phyloP scores from a whole-genome alignment of 2,113 vertebrate species.

The Petromus typicus region DNA sequence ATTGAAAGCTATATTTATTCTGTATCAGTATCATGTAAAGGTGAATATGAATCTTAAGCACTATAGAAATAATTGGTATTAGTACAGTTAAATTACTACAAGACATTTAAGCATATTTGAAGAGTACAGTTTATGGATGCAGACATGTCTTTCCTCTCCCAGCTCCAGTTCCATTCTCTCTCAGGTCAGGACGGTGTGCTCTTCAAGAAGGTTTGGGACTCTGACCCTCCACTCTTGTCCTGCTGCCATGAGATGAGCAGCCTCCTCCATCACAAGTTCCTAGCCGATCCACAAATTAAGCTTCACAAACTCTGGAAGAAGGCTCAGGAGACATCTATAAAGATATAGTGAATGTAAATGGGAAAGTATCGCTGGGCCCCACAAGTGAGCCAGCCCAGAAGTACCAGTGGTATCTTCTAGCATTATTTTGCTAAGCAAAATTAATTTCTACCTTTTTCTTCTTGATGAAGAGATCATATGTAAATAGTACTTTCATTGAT shows the following conservation, averaged over 20 bases:
- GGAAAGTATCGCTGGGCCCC: not conserved
- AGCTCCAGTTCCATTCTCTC: not conserved
- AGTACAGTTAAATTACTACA: not conserved
- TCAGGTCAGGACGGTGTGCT: not conserved
- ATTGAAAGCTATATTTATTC: not conserved
- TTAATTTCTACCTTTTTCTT: not conserved
- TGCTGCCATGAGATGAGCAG: not conserved
- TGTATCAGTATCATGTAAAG: not conserved
- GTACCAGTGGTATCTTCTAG: accelerated
- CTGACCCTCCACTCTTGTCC: not conserved
- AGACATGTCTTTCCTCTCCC: not conserved
- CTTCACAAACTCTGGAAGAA: not conserved
- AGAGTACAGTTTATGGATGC: not conserved
- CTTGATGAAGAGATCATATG: not conserved
- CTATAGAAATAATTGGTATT: not conserved
- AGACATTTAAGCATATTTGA: not conserved
- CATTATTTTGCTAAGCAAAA: not conserved
- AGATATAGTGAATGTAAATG: not conserved
- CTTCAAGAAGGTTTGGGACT: not conserved
- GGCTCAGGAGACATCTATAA: not conserved
- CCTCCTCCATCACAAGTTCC: not conserved
- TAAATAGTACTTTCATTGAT: not conserved
- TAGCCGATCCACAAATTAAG: not conserved
- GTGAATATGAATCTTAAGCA: not conserved
- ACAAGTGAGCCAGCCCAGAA: not conserved